Conservation (phyloP, 2,797 vertebrate species). For the Peromyscus aztecus region DNA sequence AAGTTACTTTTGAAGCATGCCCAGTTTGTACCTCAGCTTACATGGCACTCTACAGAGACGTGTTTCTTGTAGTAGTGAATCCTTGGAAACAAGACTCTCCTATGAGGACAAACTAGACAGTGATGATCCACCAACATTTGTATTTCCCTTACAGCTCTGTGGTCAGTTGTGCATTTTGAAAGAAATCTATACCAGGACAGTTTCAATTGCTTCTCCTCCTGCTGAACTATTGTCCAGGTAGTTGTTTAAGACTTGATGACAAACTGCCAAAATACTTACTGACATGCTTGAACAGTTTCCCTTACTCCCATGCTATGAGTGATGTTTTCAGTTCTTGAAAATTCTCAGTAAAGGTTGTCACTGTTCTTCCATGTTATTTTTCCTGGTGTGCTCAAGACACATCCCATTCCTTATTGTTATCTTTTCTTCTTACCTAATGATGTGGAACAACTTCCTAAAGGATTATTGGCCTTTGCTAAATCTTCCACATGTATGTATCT, state of each 20-base stretch:
- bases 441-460: not conserved
- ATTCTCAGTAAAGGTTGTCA: not conserved
- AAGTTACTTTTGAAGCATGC: not conserved
- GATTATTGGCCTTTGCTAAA: not conserved
- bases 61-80: not conserved
- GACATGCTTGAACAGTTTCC: not conserved
- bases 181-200: not conserved
- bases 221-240: not conserved
- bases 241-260: not conserved
- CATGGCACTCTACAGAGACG: not conserved
- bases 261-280: not conserved
- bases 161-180: not conserved
- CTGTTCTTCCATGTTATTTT: not conserved
- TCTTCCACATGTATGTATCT: not conserved
- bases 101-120: not conserved
- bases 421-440: not conserved
- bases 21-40: not conserved
- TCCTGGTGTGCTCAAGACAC: too few relatives aligned
- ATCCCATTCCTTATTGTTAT: not conserved
- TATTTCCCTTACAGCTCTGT: not conserved
- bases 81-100: not conserved
- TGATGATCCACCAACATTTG: too few relatives aligned
- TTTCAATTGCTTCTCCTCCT: not conserved
- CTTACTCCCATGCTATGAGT: not conserved
- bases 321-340: not conserved